Evolutionary conservation across 2,797 vertebrate genomes (phyloP).

Genomic region (Melanotaenia boesemani): DNA sequence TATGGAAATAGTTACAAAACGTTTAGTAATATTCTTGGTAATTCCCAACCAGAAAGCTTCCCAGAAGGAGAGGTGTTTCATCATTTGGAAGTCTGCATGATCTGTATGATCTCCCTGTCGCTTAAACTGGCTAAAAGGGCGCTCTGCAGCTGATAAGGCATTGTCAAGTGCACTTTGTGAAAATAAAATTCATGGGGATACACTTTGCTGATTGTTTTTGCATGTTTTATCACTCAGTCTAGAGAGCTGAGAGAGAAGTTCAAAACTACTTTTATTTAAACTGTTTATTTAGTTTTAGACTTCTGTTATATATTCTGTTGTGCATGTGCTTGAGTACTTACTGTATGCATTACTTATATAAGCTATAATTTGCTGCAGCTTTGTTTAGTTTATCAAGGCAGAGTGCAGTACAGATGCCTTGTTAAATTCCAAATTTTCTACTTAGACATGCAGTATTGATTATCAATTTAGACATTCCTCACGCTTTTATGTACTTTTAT

Average conservation of each 20-base stretch:
- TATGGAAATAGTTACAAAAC: slow-evolving; percentile 29
- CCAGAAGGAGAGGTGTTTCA: slow-evolving; percentile 60
- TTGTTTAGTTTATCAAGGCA: slow-evolving; percentile 82
- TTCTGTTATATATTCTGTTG: slow-evolving; percentile 63
- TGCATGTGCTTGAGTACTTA: slow-evolving; percentile 19
- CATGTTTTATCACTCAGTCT: slow-evolving; percentile 77
- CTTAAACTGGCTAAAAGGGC: slow-evolving; percentile 35
- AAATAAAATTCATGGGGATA: slow-evolving; percentile 72
- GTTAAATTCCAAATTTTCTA: slow-evolving; percentile 62
- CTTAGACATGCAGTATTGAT: slow-evolving; percentile 9
- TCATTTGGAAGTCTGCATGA: slow-evolving; percentile 39
- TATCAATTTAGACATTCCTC: neutral
- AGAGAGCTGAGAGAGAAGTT: slow-evolving; percentile 51
- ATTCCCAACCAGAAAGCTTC: slow-evolving; percentile 54
- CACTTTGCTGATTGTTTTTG: slow-evolving; percentile 72
- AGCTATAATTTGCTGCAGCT: slow-evolving; percentile 75
- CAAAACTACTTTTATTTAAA: slow-evolving; percentile 63
- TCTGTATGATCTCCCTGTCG: slow-evolving; percentile 32
- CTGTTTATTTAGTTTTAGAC: slow-evolving; percentile 80
- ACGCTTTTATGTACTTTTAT: neutral
- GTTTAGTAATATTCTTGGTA: slow-evolving; percentile 57
- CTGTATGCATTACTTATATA: slow-evolving; percentile 36
- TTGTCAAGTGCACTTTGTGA: slow-evolving; percentile 66
- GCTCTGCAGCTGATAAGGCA: slow-evolving; percentile 38
- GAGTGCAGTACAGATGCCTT: slow-evolving; percentile 65